Conservation (phyloP, 2,113 vertebrate genomes). For the Pantherophis guttatus region DNA sequence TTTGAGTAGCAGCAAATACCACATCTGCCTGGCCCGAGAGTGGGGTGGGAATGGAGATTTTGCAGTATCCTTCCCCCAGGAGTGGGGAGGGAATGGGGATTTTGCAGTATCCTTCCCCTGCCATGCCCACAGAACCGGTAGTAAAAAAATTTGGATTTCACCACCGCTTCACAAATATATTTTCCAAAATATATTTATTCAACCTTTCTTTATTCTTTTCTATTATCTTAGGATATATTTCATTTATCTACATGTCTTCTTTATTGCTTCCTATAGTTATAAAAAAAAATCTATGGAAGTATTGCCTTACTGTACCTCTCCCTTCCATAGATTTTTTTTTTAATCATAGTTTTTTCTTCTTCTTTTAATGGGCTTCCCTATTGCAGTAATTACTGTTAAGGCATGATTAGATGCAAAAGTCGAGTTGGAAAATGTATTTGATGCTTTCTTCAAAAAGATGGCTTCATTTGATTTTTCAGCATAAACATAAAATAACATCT, state of each 20-base stretch:
- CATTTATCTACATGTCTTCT: constrained; percentile 33
- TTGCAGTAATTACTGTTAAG: constrained; percentile 22
- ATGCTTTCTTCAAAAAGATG: constrained; percentile 30
- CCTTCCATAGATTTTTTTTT: constrained; percentile 18
- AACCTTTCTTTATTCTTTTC: constrained; percentile 38
- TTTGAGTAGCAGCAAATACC: no score
- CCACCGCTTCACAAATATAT: constrained; percentile 4
- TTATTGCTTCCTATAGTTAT: constrained; percentile 44
- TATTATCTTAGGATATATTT: constrained; percentile 29
- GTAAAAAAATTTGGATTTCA: no score
- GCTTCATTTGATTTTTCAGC: not conserved
- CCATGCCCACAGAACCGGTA: no score
- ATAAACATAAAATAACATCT: constrained; percentile 19
- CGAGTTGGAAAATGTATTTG: constrained; percentile 24
- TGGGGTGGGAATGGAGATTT: no score
- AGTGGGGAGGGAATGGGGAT: no score
- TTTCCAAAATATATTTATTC: constrained; percentile 47
- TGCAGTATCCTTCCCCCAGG: no score
- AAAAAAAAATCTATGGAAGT: no score
- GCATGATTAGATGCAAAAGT: constrained; percentile 45
- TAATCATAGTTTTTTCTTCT: not conserved
- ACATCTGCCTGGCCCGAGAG: no score
- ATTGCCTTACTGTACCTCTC: constrained; percentile 48
- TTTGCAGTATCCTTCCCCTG: no score
- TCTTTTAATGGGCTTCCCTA: constrained; percentile 38